These are phyloP conservation scores for Gymnarchus niloticus DNA, from an alignment of 2,113 vertebrate genomes.

Conservation along the genomic window DNA sequence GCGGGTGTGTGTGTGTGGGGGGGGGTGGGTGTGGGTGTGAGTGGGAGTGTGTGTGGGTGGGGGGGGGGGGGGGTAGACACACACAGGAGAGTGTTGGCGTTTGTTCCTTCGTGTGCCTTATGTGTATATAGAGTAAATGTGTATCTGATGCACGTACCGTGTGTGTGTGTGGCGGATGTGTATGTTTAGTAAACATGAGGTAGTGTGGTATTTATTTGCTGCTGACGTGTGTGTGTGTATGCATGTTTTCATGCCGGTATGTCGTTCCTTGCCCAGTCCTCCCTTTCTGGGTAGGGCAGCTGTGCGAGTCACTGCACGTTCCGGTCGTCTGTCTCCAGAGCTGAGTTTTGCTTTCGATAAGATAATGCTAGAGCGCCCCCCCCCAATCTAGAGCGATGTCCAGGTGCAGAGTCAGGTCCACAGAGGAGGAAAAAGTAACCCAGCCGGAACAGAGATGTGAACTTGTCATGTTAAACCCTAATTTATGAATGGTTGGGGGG, in stretches of 20 bases:
- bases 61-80: no score
- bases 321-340: background rate
- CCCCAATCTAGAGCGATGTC: background rate
- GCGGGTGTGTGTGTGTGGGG: no score
- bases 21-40: background rate
- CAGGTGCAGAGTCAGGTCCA: background rate
- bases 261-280: background rate
- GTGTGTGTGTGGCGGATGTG: no score
- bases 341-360: background rate
- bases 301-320: slow-evolving; percentile 12
- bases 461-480: background rate
- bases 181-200: no score
- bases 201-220: background rate
- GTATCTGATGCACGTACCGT: no score
- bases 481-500: background rate
- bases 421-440: background rate
- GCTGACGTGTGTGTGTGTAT: background rate
- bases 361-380: background rate
- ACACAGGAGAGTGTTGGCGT: no score
- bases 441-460: background rate
- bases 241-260: background rate
- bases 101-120: no score
- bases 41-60: slow-evolving; percentile 25
- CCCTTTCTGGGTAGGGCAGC: background rate
- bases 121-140: no score